Evolutionary conservation across 2,113 vertebrate species (phyloP).

Genomic region (Bufo gargarizans): DNA sequence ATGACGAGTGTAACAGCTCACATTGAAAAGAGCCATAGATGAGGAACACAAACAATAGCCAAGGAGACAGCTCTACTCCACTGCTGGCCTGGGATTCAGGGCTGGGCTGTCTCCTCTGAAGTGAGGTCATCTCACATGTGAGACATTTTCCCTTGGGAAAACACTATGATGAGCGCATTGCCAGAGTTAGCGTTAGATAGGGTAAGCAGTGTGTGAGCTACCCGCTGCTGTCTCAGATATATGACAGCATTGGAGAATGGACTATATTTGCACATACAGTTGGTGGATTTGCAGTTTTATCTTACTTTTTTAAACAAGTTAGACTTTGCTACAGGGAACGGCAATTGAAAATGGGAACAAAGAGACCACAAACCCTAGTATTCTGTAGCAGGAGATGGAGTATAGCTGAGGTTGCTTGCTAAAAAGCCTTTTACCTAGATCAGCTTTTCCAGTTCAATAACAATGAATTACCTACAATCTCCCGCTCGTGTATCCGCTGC

Average conservation of each 20-base stretch:
- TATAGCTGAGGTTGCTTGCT: background rate
- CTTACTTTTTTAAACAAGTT: too few species aligned
- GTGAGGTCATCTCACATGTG: slow-evolving; percentile 39
- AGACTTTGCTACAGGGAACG: background rate
- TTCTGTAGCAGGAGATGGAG: background rate
- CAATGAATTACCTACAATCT: background rate
- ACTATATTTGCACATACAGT: background rate
- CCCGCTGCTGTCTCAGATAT: background rate
- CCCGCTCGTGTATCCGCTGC: background rate
- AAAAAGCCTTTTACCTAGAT: background rate
- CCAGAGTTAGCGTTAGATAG: slow-evolving; percentile 27
- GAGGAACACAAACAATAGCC: slow-evolving; percentile 22
- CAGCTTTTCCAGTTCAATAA: background rate
- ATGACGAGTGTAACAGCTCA: background rate
- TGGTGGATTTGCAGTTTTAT: too few species aligned
- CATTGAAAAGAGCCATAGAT: background rate
- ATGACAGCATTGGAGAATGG: background rate
- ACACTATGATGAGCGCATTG: slow-evolving; percentile 23
- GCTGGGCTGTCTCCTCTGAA: slow-evolving; percentile 1
- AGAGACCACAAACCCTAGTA: background rate
- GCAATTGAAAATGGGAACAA: background rate
- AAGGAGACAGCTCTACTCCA: background rate
- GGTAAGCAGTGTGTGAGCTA: background rate
- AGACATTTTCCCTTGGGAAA: slow-evolving; percentile 47
- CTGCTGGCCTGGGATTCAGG: background rate